Conservation (phyloP, 2,113 vertebrate species). For the Gallinago jamesoni region DNA sequence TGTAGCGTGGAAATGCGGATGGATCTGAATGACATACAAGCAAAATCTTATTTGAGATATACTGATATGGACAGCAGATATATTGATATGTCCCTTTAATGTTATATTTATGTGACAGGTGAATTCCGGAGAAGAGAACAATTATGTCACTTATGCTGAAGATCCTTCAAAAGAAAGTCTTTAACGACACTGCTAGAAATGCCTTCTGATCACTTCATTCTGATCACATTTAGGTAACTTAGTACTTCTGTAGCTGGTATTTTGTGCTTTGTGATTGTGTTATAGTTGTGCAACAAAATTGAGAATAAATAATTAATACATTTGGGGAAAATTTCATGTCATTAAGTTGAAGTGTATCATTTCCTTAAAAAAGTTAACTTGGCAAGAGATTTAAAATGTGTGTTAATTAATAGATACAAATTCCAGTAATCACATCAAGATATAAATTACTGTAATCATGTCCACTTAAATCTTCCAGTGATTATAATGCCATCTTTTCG, state of each 20-base stretch:
- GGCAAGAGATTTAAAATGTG: conserved; percentile 11
- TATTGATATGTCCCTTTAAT: neutral
- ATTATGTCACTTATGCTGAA: neutral
- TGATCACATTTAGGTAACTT: neutral
- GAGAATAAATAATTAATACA: neutral
- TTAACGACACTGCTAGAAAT: neutral
- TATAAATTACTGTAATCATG: conserved; percentile 48
- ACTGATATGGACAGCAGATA: neutral
- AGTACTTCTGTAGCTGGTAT: neutral
- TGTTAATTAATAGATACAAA: conserved; percentile 47
- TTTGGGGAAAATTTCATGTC: neutral
- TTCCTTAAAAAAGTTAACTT: conserved; percentile 27
- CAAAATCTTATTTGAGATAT: neutral
- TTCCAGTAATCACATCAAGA: conserved; percentile 25
- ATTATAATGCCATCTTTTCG: conserved; percentile 4
- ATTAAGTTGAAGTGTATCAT: neutral
- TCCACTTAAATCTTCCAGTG: neutral
- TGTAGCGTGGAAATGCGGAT: neutral
- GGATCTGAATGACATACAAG: neutral
- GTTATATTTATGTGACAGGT: neutral
- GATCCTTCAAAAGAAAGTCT: neutral
- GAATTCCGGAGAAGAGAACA: neutral
- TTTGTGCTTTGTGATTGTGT: neutral
- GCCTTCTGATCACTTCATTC: neutral
- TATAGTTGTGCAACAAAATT: neutral